Conservation (phyloP, 1,140 invertebrate species). For the Aphidius gifuensis region DNA sequence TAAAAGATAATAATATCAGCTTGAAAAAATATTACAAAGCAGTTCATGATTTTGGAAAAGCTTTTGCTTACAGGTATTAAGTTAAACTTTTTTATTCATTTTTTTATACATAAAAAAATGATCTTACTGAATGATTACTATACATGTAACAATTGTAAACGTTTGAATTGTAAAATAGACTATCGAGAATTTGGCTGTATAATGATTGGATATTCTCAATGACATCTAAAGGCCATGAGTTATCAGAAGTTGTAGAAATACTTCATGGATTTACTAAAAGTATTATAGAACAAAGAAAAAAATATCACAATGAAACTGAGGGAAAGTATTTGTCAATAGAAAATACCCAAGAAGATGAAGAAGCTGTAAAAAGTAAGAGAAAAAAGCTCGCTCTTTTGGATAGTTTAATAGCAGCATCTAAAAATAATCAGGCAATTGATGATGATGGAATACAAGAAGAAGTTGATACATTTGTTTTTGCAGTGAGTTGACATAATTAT, state of each 20-base stretch:
- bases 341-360: background rate
- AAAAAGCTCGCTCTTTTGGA: background rate
- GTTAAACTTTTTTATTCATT: too few relatives aligned
- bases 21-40: constrained; percentile 37
- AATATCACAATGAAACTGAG: constrained; percentile 30
- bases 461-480: background rate
- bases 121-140: too few relatives aligned
- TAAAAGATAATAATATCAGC: constrained; percentile 27
- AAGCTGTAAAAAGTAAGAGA: background rate
- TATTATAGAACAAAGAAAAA: constrained; percentile 32
- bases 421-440: background rate
- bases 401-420: background rate
- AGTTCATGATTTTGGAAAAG: constrained; percentile 27
- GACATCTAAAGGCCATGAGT: constrained; percentile 28
- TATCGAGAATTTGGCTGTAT: constrained; percentile 22
- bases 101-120: background rate
- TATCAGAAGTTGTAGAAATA: constrained; percentile 21
- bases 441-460: background rate
- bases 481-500: background rate
- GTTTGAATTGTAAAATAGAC: constrained; percentile 6
- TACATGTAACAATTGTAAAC: too few relatives aligned
- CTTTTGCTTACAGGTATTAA: background rate
- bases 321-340: constrained; percentile 16
- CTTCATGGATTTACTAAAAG: constrained; percentile 28
- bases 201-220: constrained; percentile 22